Percentiles rank a stretch among this genome's conserved stretches.
These are phyloP conservation scores for Drosophila multiciliata DNA, from an alignment of 2,888 invertebrate genomes.

Conservation along the genomic window DNA sequence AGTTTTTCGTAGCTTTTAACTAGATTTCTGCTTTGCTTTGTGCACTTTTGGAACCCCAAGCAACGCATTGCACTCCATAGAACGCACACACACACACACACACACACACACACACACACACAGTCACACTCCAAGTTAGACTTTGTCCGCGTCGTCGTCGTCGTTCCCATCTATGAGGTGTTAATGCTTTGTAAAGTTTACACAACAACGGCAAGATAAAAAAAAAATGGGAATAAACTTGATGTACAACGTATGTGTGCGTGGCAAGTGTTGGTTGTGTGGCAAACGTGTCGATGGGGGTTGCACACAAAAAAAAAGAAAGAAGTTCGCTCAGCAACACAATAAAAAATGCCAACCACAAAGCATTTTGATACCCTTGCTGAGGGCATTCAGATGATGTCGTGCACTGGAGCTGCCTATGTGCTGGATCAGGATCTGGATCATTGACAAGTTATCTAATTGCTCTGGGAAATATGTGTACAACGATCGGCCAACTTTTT, in stretches of 20 bases:
- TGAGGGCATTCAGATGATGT: not conserved
- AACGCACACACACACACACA: not conserved
- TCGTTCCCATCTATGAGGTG: conserved; percentile 60
- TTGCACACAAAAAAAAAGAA: conserved; percentile 4
- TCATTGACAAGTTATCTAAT: not conserved
- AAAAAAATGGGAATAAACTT: conserved; percentile 23
- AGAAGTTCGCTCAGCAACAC: conserved; percentile 38
- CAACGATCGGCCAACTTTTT: not conserved
- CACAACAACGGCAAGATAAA: conserved; percentile 38
- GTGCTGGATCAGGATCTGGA: not conserved
- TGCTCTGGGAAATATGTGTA: not conserved
- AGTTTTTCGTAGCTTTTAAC: conserved; percentile 54
- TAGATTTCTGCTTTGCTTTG: conserved; percentile 53
- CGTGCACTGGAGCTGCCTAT: not conserved
- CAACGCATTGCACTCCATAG: conserved; percentile 23
- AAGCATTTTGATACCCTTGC: conserved; percentile 71
- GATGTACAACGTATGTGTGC: conserved; percentile 39
- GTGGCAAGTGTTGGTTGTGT: not conserved
- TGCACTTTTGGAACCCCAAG: conserved; percentile 30
- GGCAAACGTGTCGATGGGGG: not conserved
- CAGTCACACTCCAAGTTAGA: conserved; percentile 19
- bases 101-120: not conserved
- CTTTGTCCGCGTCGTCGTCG: conserved; percentile 38
- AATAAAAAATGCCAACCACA: conserved; percentile 74
- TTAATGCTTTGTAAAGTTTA: conserved; percentile 68